Percentiles rank a stretch among this genome's conserved stretches.
These are phyloP conservation scores for Mesocentrotus franciscanus DNA, from an alignment of 53 echinoderm and acorn worm species.

Conservation along the genomic window DNA sequence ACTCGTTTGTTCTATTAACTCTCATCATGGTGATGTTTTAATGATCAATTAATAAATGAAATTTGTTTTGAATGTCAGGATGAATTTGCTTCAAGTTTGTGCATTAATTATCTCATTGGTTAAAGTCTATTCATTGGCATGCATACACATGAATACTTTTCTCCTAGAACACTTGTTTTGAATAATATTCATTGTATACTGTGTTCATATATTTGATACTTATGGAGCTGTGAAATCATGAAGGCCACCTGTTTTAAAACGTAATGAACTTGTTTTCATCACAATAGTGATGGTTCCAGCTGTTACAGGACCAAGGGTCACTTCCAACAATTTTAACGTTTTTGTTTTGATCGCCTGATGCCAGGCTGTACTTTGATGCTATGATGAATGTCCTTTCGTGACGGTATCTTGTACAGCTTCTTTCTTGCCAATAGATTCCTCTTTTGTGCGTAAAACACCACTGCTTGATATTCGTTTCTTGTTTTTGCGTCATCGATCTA, in stretches of 20 bases:
- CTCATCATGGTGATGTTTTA: background rate
- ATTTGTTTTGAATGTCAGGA: background rate
- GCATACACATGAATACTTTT: background rate
- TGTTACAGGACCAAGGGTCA: slow-evolving; percentile 48
- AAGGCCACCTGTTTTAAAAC: slow-evolving; percentile 28
- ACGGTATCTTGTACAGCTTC: background rate
- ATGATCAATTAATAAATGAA: background rate
- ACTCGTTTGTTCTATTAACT: background rate
- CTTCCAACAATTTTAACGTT: background rate
- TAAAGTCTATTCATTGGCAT: background rate
- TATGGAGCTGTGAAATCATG: slow-evolving; percentile 15
- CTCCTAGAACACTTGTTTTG: background rate
- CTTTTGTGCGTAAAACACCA: background rate
- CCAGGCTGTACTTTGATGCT: background rate
- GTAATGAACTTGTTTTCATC: slow-evolving; percentile 60
- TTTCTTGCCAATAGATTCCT: background rate
- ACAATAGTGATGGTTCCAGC: slow-evolving; percentile 47
- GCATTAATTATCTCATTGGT: background rate
- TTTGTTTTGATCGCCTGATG: slow-evolving; percentile 14
- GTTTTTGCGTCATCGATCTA: background rate
- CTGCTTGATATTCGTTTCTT: background rate
- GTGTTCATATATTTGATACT: background rate
- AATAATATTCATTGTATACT: background rate
- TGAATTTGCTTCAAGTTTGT: background rate
- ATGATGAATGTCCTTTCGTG: background rate